Percentiles rank a stretch among this genome's conserved stretches.
Conservation (phyloP, 2,797 vertebrate genomes). For the Peromyscus nudipes region DNA sequence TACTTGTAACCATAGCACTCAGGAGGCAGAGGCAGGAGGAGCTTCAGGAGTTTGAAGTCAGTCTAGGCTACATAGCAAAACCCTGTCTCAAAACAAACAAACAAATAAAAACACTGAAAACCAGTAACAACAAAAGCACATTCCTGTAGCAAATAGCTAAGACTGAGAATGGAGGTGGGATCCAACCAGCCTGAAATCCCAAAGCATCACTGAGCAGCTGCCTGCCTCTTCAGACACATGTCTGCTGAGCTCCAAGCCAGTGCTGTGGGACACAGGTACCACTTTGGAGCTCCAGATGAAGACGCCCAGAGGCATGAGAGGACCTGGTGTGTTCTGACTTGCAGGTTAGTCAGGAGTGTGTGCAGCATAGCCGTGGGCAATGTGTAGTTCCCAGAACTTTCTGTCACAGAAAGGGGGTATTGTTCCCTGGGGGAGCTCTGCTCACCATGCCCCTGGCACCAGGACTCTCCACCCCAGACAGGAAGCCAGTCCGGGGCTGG, state of each 20-base stretch:
- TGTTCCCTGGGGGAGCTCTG: not conserved
- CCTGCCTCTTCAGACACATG: not conserved
- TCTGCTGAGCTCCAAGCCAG: not conserved
- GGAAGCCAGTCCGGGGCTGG: not conserved
- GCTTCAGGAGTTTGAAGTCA: not conserved
- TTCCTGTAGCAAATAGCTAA: not conserved
- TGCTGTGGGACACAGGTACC: not conserved
- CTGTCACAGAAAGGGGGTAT: not conserved
- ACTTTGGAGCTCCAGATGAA: not conserved
- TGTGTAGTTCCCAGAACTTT: constrained; percentile 21
- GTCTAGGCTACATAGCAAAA: not conserved
- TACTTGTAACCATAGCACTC: not conserved
- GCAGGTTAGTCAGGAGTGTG: not conserved
- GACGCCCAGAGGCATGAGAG: not conserved
- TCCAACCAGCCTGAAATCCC: not conserved
- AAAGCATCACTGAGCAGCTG: not conserved
- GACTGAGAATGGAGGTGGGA: not conserved
- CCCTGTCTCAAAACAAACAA: not conserved
- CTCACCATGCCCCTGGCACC: not conserved
- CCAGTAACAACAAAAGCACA: not conserved
- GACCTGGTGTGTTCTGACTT: not conserved
- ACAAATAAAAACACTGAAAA: not conserved
- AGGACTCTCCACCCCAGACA: not conserved
- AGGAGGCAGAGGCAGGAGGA: not conserved
- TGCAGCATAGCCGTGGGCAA: not conserved